phyloP scores from a whole-genome alignment of 2,888 invertebrate species.

The Drosophila setosimentum region DNA sequence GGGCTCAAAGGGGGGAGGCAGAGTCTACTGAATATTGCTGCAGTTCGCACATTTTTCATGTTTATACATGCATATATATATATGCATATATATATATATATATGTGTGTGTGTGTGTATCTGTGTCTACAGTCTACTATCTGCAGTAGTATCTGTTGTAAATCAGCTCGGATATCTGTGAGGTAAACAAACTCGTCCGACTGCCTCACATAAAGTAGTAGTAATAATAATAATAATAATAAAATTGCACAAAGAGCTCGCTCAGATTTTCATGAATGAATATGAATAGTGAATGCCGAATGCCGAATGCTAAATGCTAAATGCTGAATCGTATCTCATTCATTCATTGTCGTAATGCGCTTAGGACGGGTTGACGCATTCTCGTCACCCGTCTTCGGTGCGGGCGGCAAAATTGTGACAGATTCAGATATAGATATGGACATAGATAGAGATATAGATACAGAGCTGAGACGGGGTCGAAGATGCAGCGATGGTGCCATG shows the following conservation, averaged over 20 bases:
- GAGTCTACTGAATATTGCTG: constrained; percentile 11
- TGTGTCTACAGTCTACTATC: background rate
- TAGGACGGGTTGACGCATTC: constrained; percentile 56
- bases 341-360: constrained; percentile 63
- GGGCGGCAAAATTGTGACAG: constrained; percentile 45
- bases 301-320: constrained; percentile 18
- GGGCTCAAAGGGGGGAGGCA: constrained; percentile 1
- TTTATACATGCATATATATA: constrained; percentile 8
- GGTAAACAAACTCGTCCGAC: constrained; percentile 68
- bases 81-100: constrained; percentile 5
- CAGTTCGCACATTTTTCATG: constrained; percentile 50
- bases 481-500: constrained; percentile 25
- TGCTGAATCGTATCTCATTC: constrained; percentile 30
- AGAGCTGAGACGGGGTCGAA: constrained; percentile 11
- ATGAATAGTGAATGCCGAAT: constrained; percentile 18
- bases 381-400: constrained; percentile 30
- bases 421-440: constrained; percentile 9
- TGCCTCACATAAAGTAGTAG: constrained; percentile 41
- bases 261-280: constrained; percentile 62
- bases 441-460: background rate
- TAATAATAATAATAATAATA: constrained; percentile 2
- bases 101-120: background rate
- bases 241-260: constrained; percentile 49
- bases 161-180: constrained; percentile 39
- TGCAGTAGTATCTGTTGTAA: constrained; percentile 24